These are phyloP conservation scores for Sus cebifrons DNA, from an alignment of 2,797 vertebrate species.

Conservation along the genomic window DNA sequence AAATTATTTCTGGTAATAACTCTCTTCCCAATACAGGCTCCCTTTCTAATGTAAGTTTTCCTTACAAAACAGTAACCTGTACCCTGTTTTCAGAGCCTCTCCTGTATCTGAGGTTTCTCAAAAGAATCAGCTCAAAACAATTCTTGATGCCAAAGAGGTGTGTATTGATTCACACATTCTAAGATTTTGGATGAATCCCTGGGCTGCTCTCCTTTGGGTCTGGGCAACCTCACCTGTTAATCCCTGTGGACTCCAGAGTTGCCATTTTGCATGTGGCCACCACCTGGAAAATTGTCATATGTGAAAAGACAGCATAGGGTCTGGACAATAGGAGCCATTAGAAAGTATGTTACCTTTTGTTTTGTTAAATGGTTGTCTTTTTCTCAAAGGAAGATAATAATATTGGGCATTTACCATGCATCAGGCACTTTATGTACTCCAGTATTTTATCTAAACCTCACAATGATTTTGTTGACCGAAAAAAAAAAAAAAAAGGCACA, in stretches of 20 bases:
- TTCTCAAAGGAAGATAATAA: background rate
- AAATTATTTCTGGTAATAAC: background rate
- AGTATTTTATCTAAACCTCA: background rate
- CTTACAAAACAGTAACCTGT: constrained; percentile 17
- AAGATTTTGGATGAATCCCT: background rate
- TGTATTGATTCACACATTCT: background rate
- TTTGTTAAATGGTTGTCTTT: background rate
- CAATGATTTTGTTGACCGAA: background rate
- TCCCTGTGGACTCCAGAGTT: background rate
- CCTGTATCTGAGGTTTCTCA: background rate
- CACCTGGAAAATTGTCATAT: background rate
- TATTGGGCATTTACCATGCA: background rate
- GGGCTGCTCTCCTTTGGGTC: background rate
- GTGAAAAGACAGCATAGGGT: background rate
- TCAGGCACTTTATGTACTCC: background rate
- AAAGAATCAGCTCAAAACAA: constrained; percentile 26
- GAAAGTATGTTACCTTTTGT: background rate
- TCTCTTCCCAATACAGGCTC: background rate
- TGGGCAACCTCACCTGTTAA: background rate
- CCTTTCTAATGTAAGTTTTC: background rate
- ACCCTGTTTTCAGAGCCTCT: background rate
- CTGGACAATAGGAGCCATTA: background rate
- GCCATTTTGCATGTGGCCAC: background rate
- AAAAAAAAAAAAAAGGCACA: background rate
- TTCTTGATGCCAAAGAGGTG: background rate